These are phyloP conservation scores for Salvator merianae DNA, from an alignment of 2,113 vertebrate species.

Conservation along the genomic window DNA sequence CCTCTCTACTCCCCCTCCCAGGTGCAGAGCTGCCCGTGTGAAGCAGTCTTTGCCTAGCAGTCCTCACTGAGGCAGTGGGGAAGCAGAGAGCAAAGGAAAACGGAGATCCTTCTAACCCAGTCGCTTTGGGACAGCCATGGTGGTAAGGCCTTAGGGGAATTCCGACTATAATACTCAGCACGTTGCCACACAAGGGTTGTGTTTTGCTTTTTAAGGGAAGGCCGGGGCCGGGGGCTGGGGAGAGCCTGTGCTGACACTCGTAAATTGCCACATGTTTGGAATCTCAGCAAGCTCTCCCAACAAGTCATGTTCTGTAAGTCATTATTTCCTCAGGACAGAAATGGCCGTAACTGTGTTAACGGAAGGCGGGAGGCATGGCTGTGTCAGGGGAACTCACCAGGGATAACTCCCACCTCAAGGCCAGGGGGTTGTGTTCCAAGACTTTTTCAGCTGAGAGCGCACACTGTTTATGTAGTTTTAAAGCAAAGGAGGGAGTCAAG, in stretches of 20 bases:
- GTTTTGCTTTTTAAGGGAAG: background rate
- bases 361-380: constrained; percentile 50
- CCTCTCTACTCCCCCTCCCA: background rate
- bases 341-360: constrained; percentile 55
- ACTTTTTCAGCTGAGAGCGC: background rate
- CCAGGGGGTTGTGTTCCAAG: constrained; percentile 46
- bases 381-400: constrained; percentile 47
- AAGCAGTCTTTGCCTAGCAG: background rate
- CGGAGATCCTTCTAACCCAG: constrained; percentile 30
- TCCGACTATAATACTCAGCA: constrained; percentile 64
- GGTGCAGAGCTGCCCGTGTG: background rate
- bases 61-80: background rate
- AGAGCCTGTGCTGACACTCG: constrained; percentile 59
- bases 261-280: constrained; percentile 74
- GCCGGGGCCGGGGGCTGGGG: background rate
- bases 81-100: constrained; percentile 35
- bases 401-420: constrained; percentile 59
- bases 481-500: background rate
- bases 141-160: constrained; percentile 64
- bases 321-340: constrained; percentile 62
- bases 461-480: background rate
- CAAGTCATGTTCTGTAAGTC: constrained; percentile 66
- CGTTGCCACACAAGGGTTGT: constrained; percentile 55
- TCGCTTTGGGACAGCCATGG: constrained; percentile 60
- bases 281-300: constrained; percentile 68